Evolutionary conservation across 2,888 invertebrate species (phyloP), one percentile per base, ranked within the genome.

Genomic region (Drosophila nr. fundita): DNA sequence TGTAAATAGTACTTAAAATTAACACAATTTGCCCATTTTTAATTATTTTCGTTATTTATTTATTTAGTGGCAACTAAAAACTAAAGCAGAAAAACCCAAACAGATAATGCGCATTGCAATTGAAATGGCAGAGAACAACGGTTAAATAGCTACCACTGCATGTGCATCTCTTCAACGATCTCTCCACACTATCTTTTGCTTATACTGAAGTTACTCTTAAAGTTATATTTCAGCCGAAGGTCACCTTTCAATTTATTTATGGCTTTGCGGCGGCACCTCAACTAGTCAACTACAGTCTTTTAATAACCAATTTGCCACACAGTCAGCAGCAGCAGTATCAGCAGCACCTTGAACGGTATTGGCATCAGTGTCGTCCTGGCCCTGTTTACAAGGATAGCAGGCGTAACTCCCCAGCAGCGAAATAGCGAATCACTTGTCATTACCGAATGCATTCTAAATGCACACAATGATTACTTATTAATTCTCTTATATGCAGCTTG

Each of bases 241-340:
- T 34, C 72, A 27, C 42, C 55, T 57, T 65, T 80, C 68, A 76
- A 78, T 80, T 76, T 78, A 71, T 78, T 76, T 80, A 71, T 76
- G 66, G 45, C 30, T 58, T 54, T 54, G 73, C 40, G 48, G 61
- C 42, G 57, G 13, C 21, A 24, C 54, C 54, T 49, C 66, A 79
- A 69, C 82, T 78, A 89, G 89, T 76, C 81, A 11, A 32, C 32
- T 11, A 11, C 77, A 82, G 82, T 80, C 82, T 78, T 85, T 85
- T 87, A 85, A 85, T 85, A 85, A 85, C 78, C 85, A 85, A 85
- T 89, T 89, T 85, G 69, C 73, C 69, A 68, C 68, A 81, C 71
- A 80, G 78, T 83, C 81, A 70, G 58, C 60, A 59, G 64, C 75
- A 36, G 45, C 21, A 21, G 21, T 21, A 21, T 21, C 21, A 45